Evolutionary conservation across 2,888 invertebrate species (phyloP), one percentile per base, ranked within the genome.

Genomic region (Drosophila monieri): DNA sequence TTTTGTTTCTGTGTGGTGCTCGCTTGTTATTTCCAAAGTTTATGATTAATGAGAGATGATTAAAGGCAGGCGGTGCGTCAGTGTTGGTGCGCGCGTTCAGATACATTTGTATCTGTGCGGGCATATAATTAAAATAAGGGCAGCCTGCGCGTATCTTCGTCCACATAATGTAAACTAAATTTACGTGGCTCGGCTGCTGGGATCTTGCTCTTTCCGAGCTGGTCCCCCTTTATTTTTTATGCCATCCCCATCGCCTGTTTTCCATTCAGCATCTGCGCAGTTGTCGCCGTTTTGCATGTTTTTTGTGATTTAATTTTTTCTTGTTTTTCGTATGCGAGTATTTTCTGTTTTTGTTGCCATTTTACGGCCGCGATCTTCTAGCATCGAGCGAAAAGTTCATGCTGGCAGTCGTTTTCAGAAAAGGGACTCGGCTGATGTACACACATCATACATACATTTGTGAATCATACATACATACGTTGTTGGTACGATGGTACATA

Each of bases 31-130:
- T 77, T 69, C 66, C 60, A 74, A 85, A 85, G 72, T 87, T 85
- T 83, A 74, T 81, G 81, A 81, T 87, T 81, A 85, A 87, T 85
- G 72, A 74, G 88, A 79, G 74, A 78, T 87, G 85, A 70, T 81
- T 85, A 78, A 70, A 68, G 79, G 57, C 77, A 59, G 55, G 54
- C 77, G 60, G 55, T 23, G 15, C 3, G 14, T 41, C 21, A 56
- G 39, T 37, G 12, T 12, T 15, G 39, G 1, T 9, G 6, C 8
- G 23, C 43, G n/a, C n/a, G 23, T 51, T 23, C 10, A 53, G 32
- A 18, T 46, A 25, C 27, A 14, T 12, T 15, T 25, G 14, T 27
- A 39, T 35, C 46, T 71, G 51, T 44, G 62, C 49, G 25, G 35
- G 37, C 37, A 58, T 60, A 48, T 67, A 58, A 57, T 46, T 49